A percentile compares a stretch with the other conserved stretches of the same genome.
These are phyloP conservation scores for Calameuta filiformis DNA, from an alignment of 2,888 invertebrate species.

Conservation along the genomic window DNA sequence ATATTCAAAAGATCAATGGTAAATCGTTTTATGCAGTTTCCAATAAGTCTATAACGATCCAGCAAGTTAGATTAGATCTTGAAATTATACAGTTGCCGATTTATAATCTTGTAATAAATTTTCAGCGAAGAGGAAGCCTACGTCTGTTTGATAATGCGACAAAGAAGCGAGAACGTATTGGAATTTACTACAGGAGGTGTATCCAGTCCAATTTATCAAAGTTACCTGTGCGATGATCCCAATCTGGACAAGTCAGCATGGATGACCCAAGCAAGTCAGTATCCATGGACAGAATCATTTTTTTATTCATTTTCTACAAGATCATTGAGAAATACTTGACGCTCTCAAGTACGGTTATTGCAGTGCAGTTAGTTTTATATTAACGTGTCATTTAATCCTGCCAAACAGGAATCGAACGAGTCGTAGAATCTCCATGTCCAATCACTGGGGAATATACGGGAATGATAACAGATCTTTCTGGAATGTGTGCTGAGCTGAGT, in stretches of 20 bases:
- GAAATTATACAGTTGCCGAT: not conserved
- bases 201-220: constrained; percentile 60
- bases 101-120: constrained; percentile 20
- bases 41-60: not conserved
- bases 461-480: constrained; percentile 71
- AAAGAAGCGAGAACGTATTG: constrained; percentile 71
- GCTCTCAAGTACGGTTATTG: not conserved
- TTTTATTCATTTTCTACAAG: not conserved
- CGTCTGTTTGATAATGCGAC: constrained; percentile 71
- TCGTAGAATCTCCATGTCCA: constrained; percentile 71
- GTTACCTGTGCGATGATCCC: constrained; percentile 65
- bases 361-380: not conserved
- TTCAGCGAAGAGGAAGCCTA: constrained; percentile 72
- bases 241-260: constrained; percentile 70
- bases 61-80: not conserved
- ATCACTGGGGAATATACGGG: constrained; percentile 76
- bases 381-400: not conserved
- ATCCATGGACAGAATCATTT: constrained; percentile 7
- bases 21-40: constrained; percentile 9
- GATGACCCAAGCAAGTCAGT: constrained; percentile 75
- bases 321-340: constrained; percentile 34
- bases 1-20: constrained; percentile 68
- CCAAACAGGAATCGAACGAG: constrained; percentile 62
- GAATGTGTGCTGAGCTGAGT: constrained; percentile 74
- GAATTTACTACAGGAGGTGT: constrained; percentile 67